These are phyloP conservation scores for Aspidiotus rigidus DNA, from an alignment of 2,888 invertebrate genomes.

Conservation along the genomic window DNA sequence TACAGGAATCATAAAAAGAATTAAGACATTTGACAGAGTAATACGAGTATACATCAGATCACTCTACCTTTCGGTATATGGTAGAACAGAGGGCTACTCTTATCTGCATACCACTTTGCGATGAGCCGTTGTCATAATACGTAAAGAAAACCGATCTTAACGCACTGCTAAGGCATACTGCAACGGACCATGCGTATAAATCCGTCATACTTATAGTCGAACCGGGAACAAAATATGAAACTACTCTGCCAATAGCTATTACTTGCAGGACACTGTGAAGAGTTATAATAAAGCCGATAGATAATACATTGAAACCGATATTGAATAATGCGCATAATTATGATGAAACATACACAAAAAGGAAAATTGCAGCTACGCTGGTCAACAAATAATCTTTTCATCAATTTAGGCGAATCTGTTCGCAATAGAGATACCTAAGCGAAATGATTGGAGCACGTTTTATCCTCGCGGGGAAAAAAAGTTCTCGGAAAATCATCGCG, in stretches of 20 bases:
- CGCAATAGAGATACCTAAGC: too few relatives aligned
- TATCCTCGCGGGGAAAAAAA: too few relatives aligned
- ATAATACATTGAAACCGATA: too few relatives aligned
- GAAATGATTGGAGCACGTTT: too few relatives aligned
- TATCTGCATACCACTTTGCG: slow-evolving; percentile 44
- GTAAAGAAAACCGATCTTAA: slow-evolving; percentile 29
- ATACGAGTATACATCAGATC: background rate
- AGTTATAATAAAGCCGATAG: slow-evolving; percentile 7
- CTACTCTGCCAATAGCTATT: slow-evolving; percentile 47
- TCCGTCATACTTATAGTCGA: slow-evolving; percentile 1
- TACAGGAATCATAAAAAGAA: background rate
- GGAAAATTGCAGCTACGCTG: too few relatives aligned
- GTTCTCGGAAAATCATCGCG: too few relatives aligned
- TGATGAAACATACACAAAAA: too few relatives aligned
- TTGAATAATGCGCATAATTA: too few relatives aligned
- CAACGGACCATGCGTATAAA: slow-evolving; percentile 18
- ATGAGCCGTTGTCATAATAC: slow-evolving; percentile 26
- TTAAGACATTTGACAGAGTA: background rate
- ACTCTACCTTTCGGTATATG: slow-evolving; percentile 48
- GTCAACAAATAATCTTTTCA: too few relatives aligned
- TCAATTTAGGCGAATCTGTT: too few relatives aligned
- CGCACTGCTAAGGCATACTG: slow-evolving; percentile 25
- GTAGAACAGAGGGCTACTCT: slow-evolving; percentile 47
- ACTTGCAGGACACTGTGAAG: slow-evolving; percentile 47
- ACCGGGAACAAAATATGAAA: slow-evolving; percentile 45